Evolutionary conservation across 2,888 invertebrate species (phyloP).

Genomic region (Nebria salina): DNA sequence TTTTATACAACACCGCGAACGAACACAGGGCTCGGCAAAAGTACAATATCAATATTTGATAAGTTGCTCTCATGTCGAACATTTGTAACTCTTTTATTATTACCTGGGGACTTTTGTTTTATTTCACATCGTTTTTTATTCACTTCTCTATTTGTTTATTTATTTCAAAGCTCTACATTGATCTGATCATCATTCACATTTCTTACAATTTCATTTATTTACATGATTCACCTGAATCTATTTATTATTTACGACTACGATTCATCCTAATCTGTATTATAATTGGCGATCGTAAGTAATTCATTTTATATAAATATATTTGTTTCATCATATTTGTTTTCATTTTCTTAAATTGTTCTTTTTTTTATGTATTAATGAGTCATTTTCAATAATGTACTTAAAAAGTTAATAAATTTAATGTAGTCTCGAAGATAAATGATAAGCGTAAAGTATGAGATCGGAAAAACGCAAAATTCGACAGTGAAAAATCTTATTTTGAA

Average conservation of each 20-base stretch:
- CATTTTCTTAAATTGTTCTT: no score
- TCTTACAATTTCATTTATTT: background rate
- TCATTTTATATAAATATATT: no score
- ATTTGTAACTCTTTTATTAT: conserved; percentile 39
- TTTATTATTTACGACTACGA: no score
- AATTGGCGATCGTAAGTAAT: no score
- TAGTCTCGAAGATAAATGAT: background rate
- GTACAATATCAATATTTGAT: conserved; percentile 38
- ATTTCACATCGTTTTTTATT: conserved; percentile 18
- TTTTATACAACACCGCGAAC: conserved; percentile 19
- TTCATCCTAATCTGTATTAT: no score
- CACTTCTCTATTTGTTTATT: conserved; percentile 4
- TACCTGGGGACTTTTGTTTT: conserved; percentile 29
- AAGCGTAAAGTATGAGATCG: background rate
- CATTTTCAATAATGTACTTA: no score
- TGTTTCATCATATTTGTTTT: no score
- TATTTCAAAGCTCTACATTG: background rate
- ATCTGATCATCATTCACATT: no score
- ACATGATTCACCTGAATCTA: background rate
- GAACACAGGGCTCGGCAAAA: conserved; percentile 2
- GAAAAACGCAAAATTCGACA: conserved; percentile 1
- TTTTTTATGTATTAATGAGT: no score
- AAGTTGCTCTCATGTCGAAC: conserved; percentile 31
- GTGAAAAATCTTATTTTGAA: background rate
- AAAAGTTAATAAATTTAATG: background rate